Evolutionary conservation across 2,113 vertebrate genomes (phyloP).

Genomic region (Scartelaos histophorus): DNA sequence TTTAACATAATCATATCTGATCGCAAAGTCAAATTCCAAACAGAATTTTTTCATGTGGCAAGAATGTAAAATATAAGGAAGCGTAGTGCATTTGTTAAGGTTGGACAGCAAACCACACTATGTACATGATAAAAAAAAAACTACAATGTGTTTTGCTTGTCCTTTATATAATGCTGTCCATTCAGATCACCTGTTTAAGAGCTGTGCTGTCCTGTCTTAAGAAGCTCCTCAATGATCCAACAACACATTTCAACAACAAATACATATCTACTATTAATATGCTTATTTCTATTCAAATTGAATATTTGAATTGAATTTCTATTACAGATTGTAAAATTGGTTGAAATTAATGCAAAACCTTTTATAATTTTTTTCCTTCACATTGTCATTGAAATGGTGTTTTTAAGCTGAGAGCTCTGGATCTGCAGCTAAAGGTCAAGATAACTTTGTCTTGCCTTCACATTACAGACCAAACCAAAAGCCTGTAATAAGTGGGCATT

Average conservation of each 20-base stretch:
- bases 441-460: conserved; percentile 39
- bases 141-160: conserved; percentile 22
- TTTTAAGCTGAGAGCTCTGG: conserved; percentile 27
- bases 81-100: background rate
- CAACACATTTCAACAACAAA: conserved; percentile 12
- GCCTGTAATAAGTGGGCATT: background rate
- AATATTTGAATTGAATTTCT: background rate
- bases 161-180: conserved; percentile 14
- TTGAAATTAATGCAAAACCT: background rate
- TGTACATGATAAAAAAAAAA: background rate
- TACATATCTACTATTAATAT: background rate
- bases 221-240: conserved; percentile 55
- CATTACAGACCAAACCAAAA: conserved; percentile 33
- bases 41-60: conserved; percentile 28
- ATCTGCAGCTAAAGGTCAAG: conserved; percentile 42
- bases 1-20: background rate
- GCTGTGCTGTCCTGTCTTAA: conserved; percentile 54
- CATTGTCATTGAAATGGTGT: conserved; percentile 36
- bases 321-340: background rate
- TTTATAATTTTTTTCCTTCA: background rate
- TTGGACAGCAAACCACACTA: conserved; percentile 13
- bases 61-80: conserved; percentile 30
- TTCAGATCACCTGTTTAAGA: conserved; percentile 27
- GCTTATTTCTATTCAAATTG: background rate
- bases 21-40: background rate